A percentile compares a stretch with the other conserved stretches of the same genome.
These are phyloP conservation scores for Phrynocephalus versicolor DNA, from an alignment of 2,113 vertebrate genomes.

Conservation along the genomic window DNA sequence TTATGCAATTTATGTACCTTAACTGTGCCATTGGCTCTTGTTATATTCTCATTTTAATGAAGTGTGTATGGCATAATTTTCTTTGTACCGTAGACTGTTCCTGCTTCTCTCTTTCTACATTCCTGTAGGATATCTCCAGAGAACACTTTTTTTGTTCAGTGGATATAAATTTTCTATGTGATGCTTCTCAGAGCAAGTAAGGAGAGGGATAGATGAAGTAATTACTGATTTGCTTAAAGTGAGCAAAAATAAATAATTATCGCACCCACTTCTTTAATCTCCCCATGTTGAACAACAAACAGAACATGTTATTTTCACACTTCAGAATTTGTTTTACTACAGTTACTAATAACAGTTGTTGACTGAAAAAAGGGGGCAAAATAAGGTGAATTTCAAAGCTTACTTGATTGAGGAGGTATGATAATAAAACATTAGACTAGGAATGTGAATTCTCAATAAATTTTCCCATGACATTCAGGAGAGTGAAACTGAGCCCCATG, in stretches of 20 bases:
- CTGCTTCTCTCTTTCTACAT: neutral
- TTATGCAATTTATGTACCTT: neutral
- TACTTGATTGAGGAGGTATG: slow-evolving; percentile 34
- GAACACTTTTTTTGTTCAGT: neutral
- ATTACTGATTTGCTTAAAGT: slow-evolving; percentile 55
- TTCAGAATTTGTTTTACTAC: slow-evolving; percentile 63
- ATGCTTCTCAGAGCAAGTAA: slow-evolving; percentile 12
- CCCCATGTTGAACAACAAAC: slow-evolving; percentile 62
- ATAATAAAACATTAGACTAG: slow-evolving; percentile 43
- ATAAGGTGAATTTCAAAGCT: slow-evolving; percentile 56
- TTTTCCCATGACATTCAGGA: neutral
- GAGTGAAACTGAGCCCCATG: neutral
- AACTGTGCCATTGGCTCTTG: neutral
- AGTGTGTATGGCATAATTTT: neutral
- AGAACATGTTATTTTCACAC: slow-evolving; percentile 69
- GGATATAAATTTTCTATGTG: slow-evolving; percentile 22
- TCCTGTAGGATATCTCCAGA: slow-evolving; percentile 8
- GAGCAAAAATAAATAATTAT: slow-evolving; percentile 68
- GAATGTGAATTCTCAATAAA: neutral
- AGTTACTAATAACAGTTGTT: slow-evolving; percentile 64
- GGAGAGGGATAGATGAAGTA: slow-evolving; percentile 43
- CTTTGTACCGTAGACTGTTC: neutral
- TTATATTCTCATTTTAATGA: neutral
- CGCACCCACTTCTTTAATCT: slow-evolving; percentile 63
- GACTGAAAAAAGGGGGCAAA: slow-evolving; percentile 45